Evolutionary conservation across 2,888 invertebrate species (phyloP).

Genomic region (Leptopilina drosophilae): DNA sequence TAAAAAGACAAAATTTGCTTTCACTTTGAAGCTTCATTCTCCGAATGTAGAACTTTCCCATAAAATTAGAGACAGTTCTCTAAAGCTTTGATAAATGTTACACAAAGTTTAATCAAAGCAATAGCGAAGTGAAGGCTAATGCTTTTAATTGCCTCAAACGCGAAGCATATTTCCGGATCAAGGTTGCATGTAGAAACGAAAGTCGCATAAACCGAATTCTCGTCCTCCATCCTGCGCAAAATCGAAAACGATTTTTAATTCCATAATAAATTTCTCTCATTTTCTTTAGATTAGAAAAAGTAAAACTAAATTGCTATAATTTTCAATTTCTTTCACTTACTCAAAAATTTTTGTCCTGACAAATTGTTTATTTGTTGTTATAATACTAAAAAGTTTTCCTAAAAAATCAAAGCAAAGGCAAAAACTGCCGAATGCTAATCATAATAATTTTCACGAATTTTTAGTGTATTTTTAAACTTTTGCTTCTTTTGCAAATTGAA

Average conservation of each 20-base stretch:
- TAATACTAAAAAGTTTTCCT: too few species aligned
- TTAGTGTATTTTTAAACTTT: too few species aligned
- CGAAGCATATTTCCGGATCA: conserved; percentile 74
- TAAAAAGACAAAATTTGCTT: neutral
- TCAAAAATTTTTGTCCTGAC: too few species aligned
- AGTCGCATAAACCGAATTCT: conserved; percentile 55
- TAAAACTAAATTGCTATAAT: too few species aligned
- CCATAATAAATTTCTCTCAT: neutral
- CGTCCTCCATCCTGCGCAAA: conserved; percentile 45
- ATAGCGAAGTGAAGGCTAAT: conserved; percentile 59
- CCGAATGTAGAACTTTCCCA: neutral
- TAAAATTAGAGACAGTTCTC: neutral
- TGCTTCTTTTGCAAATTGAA: too few species aligned
- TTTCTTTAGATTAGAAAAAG: too few species aligned
- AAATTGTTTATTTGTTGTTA: too few species aligned
- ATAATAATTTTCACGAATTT: too few species aligned
- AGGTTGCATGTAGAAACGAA: conserved; percentile 63
- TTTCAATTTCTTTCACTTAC: too few species aligned
- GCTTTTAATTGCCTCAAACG: conserved; percentile 75
- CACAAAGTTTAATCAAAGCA: neutral
- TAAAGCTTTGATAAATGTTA: conserved; percentile 5
- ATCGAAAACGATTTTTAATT: conserved; percentile 1
- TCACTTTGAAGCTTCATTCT: neutral
- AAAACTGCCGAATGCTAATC: too few species aligned
- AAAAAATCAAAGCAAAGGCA: too few species aligned